Percentiles rank a stretch among this genome's conserved stretches.
These are phyloP conservation scores for Noturus placidus DNA, from an alignment of 2,113 vertebrate species.

Conservation along the genomic window DNA sequence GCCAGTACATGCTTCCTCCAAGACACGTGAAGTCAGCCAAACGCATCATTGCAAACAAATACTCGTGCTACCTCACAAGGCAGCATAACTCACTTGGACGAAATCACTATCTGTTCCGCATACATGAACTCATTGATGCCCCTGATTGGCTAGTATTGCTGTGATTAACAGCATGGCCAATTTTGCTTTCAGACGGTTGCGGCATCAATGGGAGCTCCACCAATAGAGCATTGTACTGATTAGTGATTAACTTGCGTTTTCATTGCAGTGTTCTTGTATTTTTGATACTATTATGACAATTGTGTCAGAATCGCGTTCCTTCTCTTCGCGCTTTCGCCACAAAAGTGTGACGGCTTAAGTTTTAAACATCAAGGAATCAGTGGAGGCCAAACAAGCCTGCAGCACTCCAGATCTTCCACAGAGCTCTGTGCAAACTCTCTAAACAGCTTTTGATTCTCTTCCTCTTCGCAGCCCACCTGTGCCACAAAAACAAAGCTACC, in stretches of 20 bases:
- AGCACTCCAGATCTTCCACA: neutral
- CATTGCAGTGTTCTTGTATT: neutral
- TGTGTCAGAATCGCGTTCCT: neutral
- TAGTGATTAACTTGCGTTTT: neutral
- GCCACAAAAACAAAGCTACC: conserved; percentile 26
- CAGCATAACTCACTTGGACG: neutral
- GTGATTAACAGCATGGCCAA: neutral
- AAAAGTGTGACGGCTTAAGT: neutral
- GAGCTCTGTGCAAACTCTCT: conserved; percentile 11
- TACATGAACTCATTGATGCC: neutral
- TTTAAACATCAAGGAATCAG: neutral
- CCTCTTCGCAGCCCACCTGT: conserved; percentile 38
- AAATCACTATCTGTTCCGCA: neutral
- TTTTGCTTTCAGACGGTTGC: neutral
- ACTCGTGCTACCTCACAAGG: neutral
- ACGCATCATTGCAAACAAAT: neutral
- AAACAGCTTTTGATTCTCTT: conserved; percentile 10
- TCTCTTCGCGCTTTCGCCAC: neutral
- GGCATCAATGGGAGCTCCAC: neutral
- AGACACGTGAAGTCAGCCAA: neutral
- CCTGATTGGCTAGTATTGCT: neutral
- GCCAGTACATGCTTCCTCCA: neutral
- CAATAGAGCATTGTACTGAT: neutral
- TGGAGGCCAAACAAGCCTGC: neutral
- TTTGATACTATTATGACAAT: neutral